Evolutionary conservation across 2,888 invertebrate genomes (phyloP), one percentile per base, ranked within the genome.

Genomic region (Argynnis bischoffii): DNA sequence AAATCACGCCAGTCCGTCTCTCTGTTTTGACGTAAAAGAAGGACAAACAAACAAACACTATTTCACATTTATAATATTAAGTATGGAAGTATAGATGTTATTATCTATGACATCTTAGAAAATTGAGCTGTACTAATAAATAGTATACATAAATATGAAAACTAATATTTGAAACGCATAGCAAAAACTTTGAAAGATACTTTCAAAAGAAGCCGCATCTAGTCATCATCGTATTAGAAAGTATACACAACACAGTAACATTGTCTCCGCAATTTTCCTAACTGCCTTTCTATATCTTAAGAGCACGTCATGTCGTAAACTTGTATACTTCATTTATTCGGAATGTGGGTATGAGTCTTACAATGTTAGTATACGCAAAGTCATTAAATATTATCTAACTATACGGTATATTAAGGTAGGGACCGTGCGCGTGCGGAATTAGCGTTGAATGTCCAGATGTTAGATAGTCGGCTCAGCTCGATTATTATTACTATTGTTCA

Each of bases 201-300:
- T 53, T 18, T 11, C 26, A 31, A 48, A 41, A 59, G 48, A n/a
- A 60, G 31, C 18, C 41, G 16, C 16, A 61, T 51, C 61, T 14
- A 61, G 41, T 41, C 15, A 41, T 51, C 53, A 18, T 51, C 18
- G 41, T 61, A 18, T 35, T 53, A 53, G 41, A 61, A 61, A 51
- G 51, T 61, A 53, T 35, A 31, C 15, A 51, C 35, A 11, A 8
- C 35, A 59, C 47, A 48, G 21, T 48, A 59, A 59, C 53, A 61
- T 61, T 61, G 61, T 61, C 51, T 53, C 18, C 21, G 60, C 48
- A 66, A 66, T 66, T 55, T 66, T 18, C 66, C 31, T 54, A 60
- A 60, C 21, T n/a, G 48, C 59, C 66, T 66, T 55, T 54, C 54
- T 60, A 66, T 60, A 60, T 60, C 26, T 60, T 66, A 60, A 59